phyloP scores from a whole-genome alignment of 2,797 vertebrate genomes.

The Naso thynnoides region DNA sequence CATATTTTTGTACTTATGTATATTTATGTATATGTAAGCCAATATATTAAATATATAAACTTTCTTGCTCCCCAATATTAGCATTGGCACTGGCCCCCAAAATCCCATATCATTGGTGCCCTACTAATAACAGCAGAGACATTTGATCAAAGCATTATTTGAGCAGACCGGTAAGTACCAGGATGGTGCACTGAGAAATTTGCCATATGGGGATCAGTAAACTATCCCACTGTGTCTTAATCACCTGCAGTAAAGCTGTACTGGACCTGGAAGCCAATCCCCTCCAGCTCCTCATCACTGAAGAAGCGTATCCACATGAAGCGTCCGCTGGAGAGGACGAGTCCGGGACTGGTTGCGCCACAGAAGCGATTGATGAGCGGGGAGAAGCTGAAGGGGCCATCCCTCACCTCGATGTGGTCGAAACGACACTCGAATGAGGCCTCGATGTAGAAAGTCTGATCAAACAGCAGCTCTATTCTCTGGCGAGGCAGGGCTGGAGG shows the following conservation, averaged over 20 bases:
- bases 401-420: conserved; percentile 95
- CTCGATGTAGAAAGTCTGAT: conserved; percentile 92
- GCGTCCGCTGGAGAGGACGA: conserved; percentile 93
- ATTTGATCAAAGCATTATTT: background rate
- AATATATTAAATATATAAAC: too few relatives aligned
- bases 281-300: conserved; percentile 97
- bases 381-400: conserved; percentile 96
- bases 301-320: conserved; percentile 98
- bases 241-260: conserved; percentile 95
- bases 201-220: background rate
- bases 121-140: background rate
- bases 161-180: background rate
- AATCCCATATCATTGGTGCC: too few relatives aligned
- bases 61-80: too few relatives aligned
- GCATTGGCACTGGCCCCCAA: too few relatives aligned
- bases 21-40: too few relatives aligned
- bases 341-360: conserved; percentile 88
- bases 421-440: conserved; percentile 97
- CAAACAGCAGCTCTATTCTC: conserved; percentile 93
- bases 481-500: conserved; percentile 90
- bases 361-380: conserved; percentile 94
- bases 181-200: background rate
- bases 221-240: conserved; percentile 1
- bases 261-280: conserved; percentile 92
- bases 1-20: too few relatives aligned